Evolutionary conservation across 2,113 vertebrate species (phyloP), one percentile per base, ranked within the genome.

Genomic region (Xyrauchen texanus): DNA sequence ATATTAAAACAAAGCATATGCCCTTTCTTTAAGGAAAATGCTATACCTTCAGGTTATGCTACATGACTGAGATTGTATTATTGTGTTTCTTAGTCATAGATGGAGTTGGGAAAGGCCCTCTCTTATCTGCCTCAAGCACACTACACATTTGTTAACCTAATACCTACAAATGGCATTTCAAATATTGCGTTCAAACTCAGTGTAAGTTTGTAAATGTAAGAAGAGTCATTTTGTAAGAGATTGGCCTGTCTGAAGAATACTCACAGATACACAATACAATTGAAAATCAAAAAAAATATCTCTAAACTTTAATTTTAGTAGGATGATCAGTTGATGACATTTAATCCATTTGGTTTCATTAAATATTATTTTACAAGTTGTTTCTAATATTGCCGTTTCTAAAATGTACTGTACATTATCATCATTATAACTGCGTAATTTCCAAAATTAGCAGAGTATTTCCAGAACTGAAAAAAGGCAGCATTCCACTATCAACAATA

Each of bases 71-170:
- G 44, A 21, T 60, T 62, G 57, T 49, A 6, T 8, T 74, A 34
- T 74, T 16, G 9, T 42, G 58, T 63, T 74, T 74, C 71, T 42
- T 10, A 51, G 58, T 63, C 58, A 51, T 52, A 42, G 46, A 62
- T 62, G 16, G 7, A 74, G 72, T 74, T 74, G 72, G 72, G 72
- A 74, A 74, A 63, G 16, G 21, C 72, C 72, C 70, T 73, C 13
- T 11, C 46, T 62, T 72, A 61, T 16, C 44, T 61, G 70, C 44
- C 70, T 73, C 8, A n/a, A 44, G 55, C 12, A 47, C 61, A 15
- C 57, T 47, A n/a, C 42, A 70, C 51, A 46, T 58, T 72, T 42
- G 12, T 55, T 47, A 60, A 72, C 12, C 11, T 5, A 46, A 61
- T 61, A 73, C 70, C 15, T 21, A 16, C n/a, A 72, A 72, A 9